phyloP scores from a whole-genome alignment of 53 echinoderm and acorn worm species.

The Antedon mediterranea region DNA sequence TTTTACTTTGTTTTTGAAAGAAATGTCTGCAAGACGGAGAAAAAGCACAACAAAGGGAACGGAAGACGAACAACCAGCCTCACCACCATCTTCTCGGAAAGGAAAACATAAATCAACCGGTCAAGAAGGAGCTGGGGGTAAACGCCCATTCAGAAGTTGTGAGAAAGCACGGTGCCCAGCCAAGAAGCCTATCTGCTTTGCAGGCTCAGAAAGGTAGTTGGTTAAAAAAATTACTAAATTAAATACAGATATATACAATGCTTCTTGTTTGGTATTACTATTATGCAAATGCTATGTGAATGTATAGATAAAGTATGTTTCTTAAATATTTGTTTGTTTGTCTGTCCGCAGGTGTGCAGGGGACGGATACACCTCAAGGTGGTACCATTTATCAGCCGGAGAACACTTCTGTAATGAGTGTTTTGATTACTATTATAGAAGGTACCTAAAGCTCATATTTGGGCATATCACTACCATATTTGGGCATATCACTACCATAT shows the following conservation, averaged over 20 bases:
- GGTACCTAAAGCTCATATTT: no score
- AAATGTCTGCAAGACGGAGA: neutral
- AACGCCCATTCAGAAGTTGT: constrained; percentile 52
- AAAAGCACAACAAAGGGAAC: neutral
- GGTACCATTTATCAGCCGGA: constrained; percentile 93
- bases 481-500: no score
- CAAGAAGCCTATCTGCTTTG: constrained; percentile 62
- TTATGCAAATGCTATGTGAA: no score
- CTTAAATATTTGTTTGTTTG: neutral
- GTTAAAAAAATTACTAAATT: no score
- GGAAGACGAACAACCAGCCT: neutral
- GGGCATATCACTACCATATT: neutral
- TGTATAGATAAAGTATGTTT: no score
- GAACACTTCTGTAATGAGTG: constrained; percentile 98
- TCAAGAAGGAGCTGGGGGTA: constrained; percentile 14
- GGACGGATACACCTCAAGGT: constrained; percentile 55
- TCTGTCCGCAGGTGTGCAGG: constrained; percentile 99
- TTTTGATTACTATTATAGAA: constrained; percentile 95
- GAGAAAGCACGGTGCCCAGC: constrained; percentile 84
- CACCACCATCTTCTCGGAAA: neutral
- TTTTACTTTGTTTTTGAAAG: neutral
- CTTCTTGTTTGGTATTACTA: no score
- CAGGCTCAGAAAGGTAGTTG: constrained; percentile 44
- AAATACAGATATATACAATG: no score
- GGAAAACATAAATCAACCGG: constrained; percentile 2